Percentiles rank a stretch among this genome's conserved stretches.
phyloP scores from a whole-genome alignment of 2,888 invertebrate genomes.

The Chamaedrilus cognettii region DNA sequence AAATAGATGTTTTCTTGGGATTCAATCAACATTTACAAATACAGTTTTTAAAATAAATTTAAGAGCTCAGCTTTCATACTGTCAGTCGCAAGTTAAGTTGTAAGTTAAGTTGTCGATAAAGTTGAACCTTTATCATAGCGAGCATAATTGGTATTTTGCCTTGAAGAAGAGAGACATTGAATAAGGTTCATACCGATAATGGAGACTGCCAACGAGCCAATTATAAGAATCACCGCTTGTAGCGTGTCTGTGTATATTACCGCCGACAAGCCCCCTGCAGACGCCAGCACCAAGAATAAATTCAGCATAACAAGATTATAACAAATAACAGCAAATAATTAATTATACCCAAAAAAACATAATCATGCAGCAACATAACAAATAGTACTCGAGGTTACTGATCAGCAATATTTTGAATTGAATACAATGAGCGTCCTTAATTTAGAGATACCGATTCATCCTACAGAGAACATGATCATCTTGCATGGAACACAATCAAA shows the following conservation, averaged over 20 bases:
- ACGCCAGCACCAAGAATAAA: too few relatives aligned
- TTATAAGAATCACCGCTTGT: slow-evolving; percentile 63
- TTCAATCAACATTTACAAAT: background rate
- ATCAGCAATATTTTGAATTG: too few relatives aligned
- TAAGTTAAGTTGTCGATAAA: background rate
- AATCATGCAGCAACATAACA: too few relatives aligned
- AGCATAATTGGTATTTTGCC: background rate
- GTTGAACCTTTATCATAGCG: background rate
- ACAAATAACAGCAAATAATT: too few relatives aligned
- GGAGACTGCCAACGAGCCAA: slow-evolving; percentile 61
- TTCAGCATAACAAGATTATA: too few relatives aligned
- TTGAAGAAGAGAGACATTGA: background rate
- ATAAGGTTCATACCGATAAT: slow-evolving; percentile 50
- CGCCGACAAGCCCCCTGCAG: slow-evolving; percentile 59
- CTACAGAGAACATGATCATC: too few relatives aligned
- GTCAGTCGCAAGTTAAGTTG: background rate
- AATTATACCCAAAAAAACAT: too few relatives aligned
- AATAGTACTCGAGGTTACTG: too few relatives aligned
- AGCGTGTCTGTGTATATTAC: slow-evolving; percentile 63
- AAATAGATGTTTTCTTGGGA: too few relatives aligned
- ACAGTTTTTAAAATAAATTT: background rate
- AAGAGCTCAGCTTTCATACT: background rate
- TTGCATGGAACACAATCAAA: too few relatives aligned
- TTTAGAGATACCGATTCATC: too few relatives aligned
- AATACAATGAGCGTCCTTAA: too few relatives aligned